These are phyloP conservation scores for Wasmannia auropunctata DNA, from an alignment of 1,140 invertebrate species.

Conservation along the genomic window DNA sequence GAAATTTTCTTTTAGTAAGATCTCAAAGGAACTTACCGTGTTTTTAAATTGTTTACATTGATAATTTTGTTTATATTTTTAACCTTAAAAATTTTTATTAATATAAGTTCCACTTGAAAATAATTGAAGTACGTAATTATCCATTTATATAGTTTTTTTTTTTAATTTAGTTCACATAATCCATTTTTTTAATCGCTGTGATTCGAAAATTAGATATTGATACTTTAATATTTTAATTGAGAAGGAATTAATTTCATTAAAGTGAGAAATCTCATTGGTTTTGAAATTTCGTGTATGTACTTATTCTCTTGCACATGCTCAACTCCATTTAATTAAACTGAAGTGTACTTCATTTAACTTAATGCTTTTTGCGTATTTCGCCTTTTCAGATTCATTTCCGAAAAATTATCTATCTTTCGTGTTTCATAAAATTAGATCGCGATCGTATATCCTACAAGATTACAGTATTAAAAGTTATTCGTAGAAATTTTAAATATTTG, in stretches of 20 bases:
- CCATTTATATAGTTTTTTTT: background rate
- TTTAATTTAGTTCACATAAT: background rate
- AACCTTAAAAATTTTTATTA: background rate
- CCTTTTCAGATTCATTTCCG: background rate
- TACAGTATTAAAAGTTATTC: background rate
- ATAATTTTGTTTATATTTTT: background rate
- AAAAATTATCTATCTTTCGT: constrained; percentile 15
- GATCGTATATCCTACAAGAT: background rate
- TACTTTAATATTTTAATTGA: background rate
- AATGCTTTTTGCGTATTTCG: background rate
- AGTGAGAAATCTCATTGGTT: too few species aligned
- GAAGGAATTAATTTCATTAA: background rate
- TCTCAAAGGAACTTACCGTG: background rate
- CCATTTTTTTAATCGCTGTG: background rate
- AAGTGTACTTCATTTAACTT: background rate
- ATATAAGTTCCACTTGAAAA: background rate
- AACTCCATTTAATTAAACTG: background rate
- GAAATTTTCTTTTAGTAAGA: background rate
- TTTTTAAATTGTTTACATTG: background rate
- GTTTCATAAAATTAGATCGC: background rate
- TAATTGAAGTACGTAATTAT: background rate
- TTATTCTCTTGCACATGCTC: too few species aligned
- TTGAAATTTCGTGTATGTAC: too few species aligned
- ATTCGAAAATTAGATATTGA: background rate
- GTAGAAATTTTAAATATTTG: background rate